Base-by-base conservation (phyloP, 2,888 invertebrate genomes). In the Melolontha melolontha region DNA sequence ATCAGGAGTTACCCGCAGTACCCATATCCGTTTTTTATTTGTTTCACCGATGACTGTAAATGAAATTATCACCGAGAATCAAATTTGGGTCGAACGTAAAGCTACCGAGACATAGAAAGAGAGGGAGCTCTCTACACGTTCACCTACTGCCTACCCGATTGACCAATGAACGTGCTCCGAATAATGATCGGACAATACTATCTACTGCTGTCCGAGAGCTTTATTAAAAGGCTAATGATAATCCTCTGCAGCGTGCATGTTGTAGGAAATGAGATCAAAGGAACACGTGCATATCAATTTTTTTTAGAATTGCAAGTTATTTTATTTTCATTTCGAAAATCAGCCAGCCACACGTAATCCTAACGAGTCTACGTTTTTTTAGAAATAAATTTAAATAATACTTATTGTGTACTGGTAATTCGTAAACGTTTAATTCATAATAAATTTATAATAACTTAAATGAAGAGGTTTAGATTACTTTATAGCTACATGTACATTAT, bases 91-190 rank as follows among this genome's bases (percentile, higher is more conserved):
- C 59, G 59, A 8, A 59, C 59, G 59, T 59, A 59, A 59, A 44
- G 59, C 59, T 59, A 59, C 44, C 59, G 59, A 44, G 59, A 59
- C 29, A 44, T 14, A 29, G 29, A 59, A 14, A 44, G 59, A 59
- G 27, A 44, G 59, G 12, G 44, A 44, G 44, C 29, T 42, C 29
- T 42, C 22, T 29, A 59, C 59, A 59, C 44, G 59, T 59, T 59
- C 59, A 14, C 27, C 59, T 44, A 44, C 59, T 47, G 59, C 59
- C 59, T 44, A 44, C 55, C 54, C 40, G 29, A 66, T 66, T 55
- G 66, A 49, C 66, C 57, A 66, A 55, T 57, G 57, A 66, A 66
- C 66, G 66, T 55, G 55, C 66, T 12, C 16, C 49, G 66, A 66
- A 66, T 66, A 66, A 66, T 50, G 57, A 59, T 59, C 59, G 59